phyloP scores from a whole-genome alignment of 2,113 vertebrate species.

The Brevimyrus niger region DNA sequence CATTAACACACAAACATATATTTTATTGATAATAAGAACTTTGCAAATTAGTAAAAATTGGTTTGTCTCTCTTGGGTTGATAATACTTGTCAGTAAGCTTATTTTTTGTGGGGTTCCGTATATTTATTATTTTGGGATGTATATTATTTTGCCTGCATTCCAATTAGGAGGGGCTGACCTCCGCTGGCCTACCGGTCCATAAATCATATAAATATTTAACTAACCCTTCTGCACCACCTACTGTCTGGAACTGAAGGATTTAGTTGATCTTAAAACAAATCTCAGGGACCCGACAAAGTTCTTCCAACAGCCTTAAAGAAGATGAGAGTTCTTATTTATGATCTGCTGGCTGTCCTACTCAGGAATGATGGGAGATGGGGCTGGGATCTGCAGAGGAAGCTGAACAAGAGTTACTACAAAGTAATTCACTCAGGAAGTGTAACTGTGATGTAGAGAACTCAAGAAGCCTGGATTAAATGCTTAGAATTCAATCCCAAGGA shows the following conservation, averaged over 20 bases:
- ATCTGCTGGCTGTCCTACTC: not conserved
- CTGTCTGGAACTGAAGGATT: not conserved
- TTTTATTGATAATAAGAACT: not conserved
- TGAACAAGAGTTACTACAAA: not conserved
- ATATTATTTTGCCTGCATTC: not conserved
- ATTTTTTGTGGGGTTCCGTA: not conserved
- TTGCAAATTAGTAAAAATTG: not conserved
- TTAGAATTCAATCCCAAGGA: not conserved
- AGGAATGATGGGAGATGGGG: not conserved
- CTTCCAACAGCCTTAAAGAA: not conserved
- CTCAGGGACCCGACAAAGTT: not conserved
- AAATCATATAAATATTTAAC: not conserved
- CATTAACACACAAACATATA: not conserved
- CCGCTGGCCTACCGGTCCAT: not conserved
- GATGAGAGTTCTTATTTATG: not conserved
- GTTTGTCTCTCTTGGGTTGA: not conserved
- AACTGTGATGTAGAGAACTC: not conserved
- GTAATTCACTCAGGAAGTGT: not conserved
- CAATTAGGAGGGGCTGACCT: not conserved
- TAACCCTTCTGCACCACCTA: not conserved
- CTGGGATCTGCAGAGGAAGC: not conserved
- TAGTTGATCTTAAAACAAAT: not conserved
- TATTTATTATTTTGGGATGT: not conserved
- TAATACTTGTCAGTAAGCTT: not conserved
- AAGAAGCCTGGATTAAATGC: not conserved